A percentile compares a stretch with the other conserved stretches of the same genome.
Evolutionary conservation across 53 echinoderm and acorn worm species (phyloP).

Genomic region (Actinopyga echinites): DNA sequence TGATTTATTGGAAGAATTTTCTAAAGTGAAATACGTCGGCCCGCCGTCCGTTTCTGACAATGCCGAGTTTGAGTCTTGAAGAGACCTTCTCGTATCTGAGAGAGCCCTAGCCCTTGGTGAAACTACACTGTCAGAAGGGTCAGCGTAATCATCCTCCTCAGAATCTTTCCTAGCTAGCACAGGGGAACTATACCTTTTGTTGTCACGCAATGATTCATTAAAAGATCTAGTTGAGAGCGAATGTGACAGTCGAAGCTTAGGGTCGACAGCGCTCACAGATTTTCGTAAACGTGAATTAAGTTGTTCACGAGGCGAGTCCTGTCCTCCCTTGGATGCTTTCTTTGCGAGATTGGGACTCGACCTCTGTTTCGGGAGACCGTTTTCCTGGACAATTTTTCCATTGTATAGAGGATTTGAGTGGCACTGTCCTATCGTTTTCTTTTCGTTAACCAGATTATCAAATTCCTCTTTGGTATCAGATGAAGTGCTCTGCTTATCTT

Average conservation of each 20-base stretch:
- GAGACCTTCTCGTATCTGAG: conserved; percentile 8
- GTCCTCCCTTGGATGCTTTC: not conserved
- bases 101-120: not conserved
- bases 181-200: conserved; percentile 25
- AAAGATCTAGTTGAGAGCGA: conserved; percentile 3
- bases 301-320: not conserved
- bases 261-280: not conserved
- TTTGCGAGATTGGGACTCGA: conserved; percentile 18
- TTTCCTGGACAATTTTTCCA: not conserved
- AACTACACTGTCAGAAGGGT: conserved; percentile 29
- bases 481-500: not conserved
- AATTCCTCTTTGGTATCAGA: not conserved
- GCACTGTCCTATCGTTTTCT: not conserved
- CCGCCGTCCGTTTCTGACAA: not conserved
- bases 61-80: conserved; percentile 9
- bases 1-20: not conserved
- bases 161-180: conserved; percentile 2
- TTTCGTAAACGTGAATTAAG: no score
- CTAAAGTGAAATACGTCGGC: conserved; percentile 34
- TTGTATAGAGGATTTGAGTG: conserved; percentile 33
- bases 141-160: conserved; percentile 43
- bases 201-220: not conserved
- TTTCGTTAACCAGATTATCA: conserved; percentile 17
- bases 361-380: conserved; percentile 9
- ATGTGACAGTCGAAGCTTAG: not conserved